Evolutionary conservation across 1,140 invertebrate genomes (phyloP).

Genomic region (Eumaeus atala): DNA sequence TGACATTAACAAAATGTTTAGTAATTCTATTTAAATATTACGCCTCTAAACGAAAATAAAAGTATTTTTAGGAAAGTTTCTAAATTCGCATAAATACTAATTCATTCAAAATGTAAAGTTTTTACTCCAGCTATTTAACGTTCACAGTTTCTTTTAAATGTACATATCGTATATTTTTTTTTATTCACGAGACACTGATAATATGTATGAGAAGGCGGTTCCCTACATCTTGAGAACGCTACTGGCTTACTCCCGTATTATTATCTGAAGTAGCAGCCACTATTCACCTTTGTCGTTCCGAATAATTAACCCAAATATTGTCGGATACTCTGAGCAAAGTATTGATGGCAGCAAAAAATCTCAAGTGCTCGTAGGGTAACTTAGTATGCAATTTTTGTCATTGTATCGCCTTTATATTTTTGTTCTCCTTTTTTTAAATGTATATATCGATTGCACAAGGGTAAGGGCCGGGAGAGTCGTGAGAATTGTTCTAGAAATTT

Average conservation of each 20-base stretch:
- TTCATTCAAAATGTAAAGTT: too few relatives aligned
- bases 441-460: slow-evolving; percentile 34
- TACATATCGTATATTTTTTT: slow-evolving; percentile 1
- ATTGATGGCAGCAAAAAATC: slow-evolving; percentile 67
- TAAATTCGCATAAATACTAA: too few relatives aligned
- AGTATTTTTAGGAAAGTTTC: too few relatives aligned
- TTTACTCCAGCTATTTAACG: not conserved
- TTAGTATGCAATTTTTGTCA: slow-evolving; percentile 60
- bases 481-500: slow-evolving; percentile 41
- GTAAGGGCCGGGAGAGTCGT: slow-evolving; percentile 52
- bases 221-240: slow-evolving; percentile 48
- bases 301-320: slow-evolving; percentile 63
- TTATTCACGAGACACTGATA: slow-evolving; percentile 35
- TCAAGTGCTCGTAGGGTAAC: slow-evolving; percentile 47
- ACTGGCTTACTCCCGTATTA: slow-evolving; percentile 47
- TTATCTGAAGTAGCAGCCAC: slow-evolving; percentile 50
- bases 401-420: slow-evolving; percentile 42
- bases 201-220: slow-evolving; percentile 65
- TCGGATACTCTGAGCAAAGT: slow-evolving; percentile 57
- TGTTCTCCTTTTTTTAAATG: slow-evolving; percentile 43
- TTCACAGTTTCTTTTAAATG: slow-evolving; percentile 24
- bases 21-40: too few relatives aligned
- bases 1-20: too few relatives aligned
- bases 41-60: too few relatives aligned
- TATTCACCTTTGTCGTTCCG: slow-evolving; percentile 61